Percentiles rank a stretch among this genome's conserved stretches.
Conservation (phyloP, 2,113 vertebrate species). For the Perca schrenkii region DNA sequence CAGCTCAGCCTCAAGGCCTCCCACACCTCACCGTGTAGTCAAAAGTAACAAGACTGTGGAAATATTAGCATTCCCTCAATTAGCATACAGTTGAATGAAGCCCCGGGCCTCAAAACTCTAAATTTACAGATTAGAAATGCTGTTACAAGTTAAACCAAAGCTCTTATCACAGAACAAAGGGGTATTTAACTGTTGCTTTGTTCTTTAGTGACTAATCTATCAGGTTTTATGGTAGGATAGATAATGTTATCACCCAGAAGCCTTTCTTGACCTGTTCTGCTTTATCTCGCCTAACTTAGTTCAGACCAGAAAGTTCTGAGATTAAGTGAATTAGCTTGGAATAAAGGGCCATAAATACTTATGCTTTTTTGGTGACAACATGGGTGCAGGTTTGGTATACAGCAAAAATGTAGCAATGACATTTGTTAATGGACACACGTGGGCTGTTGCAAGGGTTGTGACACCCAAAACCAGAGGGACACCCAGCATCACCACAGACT, state of each 20-base stretch:
- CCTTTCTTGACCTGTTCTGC: slow-evolving; percentile 52
- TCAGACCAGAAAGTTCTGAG: slow-evolving; percentile 29
- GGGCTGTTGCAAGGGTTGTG: background rate
- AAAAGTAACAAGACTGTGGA: slow-evolving; percentile 31
- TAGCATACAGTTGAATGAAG: slow-evolving; percentile 74
- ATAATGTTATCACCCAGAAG: slow-evolving; percentile 76
- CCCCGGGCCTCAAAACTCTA: slow-evolving; percentile 56
- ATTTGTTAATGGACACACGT: background rate
- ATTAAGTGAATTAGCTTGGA: slow-evolving; percentile 10
- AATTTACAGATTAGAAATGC: slow-evolving; percentile 62
- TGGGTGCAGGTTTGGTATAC: background rate
- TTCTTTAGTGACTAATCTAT: slow-evolving; percentile 78
- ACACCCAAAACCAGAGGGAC: background rate
- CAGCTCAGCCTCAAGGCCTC: slow-evolving; percentile 5
- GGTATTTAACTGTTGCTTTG: slow-evolving; percentile 71
- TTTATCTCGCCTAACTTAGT: slow-evolving; percentile 61
- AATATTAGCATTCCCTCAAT: slow-evolving; percentile 49
- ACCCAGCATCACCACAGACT: background rate
- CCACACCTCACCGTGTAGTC: slow-evolving; percentile 4
- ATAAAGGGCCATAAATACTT: background rate
- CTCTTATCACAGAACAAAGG: slow-evolving; percentile 68
- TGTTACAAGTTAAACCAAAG: slow-evolving; percentile 59
- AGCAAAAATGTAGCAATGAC: background rate
- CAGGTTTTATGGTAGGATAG: slow-evolving; percentile 75
- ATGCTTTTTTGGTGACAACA: background rate